phyloP scores from a whole-genome alignment of 2,113 vertebrate species.

The Calyptommatus sinebrachiatus region DNA sequence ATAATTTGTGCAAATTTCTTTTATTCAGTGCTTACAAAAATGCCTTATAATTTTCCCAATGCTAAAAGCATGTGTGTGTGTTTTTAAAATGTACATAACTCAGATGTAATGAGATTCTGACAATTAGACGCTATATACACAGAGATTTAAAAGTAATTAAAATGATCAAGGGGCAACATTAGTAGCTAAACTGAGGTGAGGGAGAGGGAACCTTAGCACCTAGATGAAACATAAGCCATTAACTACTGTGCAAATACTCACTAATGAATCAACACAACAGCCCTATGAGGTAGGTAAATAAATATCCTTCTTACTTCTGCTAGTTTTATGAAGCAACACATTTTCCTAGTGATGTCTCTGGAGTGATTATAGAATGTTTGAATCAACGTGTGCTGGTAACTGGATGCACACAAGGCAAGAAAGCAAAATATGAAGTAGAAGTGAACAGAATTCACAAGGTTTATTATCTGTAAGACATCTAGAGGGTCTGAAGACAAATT shows the following conservation, averaged over 20 bases:
- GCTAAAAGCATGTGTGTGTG: conserved; percentile 10
- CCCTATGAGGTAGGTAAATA: conserved; percentile 36
- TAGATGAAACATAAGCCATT: conserved; percentile 24
- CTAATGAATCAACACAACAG: conserved; percentile 12
- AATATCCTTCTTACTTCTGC: neutral
- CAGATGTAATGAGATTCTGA: conserved; percentile 19
- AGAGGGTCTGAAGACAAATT: neutral
- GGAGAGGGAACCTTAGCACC: neutral
- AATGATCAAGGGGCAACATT: conserved; percentile 26
- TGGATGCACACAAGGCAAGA: neutral
- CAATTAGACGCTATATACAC: conserved; percentile 12
- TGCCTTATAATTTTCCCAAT: neutral
- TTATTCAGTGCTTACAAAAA: conserved; percentile 4
- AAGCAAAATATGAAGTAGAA: neutral
- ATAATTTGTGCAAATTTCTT: conserved; percentile 10
- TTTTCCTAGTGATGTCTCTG: neutral
- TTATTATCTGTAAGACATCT: neutral
- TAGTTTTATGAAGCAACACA: conserved; percentile 2
- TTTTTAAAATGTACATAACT: conserved; percentile 30
- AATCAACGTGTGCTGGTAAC: neutral
- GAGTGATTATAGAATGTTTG: neutral
- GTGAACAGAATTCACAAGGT: neutral
- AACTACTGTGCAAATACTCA: conserved; percentile 3
- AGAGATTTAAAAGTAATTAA: conserved; percentile 29
- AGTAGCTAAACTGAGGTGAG: neutral